Evolutionary conservation across 1,140 invertebrate genomes (phyloP), one percentile per base, ranked within the genome.

Genomic region (Araneus ventricosus): DNA sequence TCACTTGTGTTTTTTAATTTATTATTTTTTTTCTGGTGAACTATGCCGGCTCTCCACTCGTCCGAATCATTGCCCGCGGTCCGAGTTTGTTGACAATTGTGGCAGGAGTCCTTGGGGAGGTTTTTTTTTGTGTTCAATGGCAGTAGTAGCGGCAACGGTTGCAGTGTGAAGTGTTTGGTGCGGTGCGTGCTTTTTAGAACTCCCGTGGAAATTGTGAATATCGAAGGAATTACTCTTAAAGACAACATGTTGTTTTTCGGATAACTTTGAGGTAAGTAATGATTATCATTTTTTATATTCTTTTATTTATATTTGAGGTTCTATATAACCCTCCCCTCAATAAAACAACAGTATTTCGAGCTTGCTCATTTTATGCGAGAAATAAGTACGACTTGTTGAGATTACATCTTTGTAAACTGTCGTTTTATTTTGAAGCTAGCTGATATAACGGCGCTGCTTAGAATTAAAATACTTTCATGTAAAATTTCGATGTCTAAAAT

Each of bases 41-140:
- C 30, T 75, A 75, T 75, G 70, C 30, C 37, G 70, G 27, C 20
- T 75, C 70, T 34, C 30, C 27, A 75, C 70, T 75, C 70, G 34
- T 30, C 70, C 70, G 70, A 75, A 75, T 75, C 70, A 75, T 75
- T 75, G 37, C 5, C 70, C 30, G 30, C 34, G 17, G 70, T 75
- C 70, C 70, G 17, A 34, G 70, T 75, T 75, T 75, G 70, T 75
- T 75, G 70, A 75, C 70, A 75, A 75, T 75, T 75, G 30, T 75
- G 70, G 20, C 17, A 17, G 17, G 37, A 75, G 34, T 30, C 70
- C 70, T 75, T 75, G 70, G 17, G 70, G 24, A n/a, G 70, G 34
- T 75, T 20, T 75, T 75, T 75, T 34, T 70, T 37, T 20, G 17
- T 17, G 20, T 75, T 75, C 34, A 30, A 34, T 75, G 70, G 17